phyloP scores from a whole-genome alignment of 2,888 invertebrate species.

The Cheiracanthium punctorium region DNA sequence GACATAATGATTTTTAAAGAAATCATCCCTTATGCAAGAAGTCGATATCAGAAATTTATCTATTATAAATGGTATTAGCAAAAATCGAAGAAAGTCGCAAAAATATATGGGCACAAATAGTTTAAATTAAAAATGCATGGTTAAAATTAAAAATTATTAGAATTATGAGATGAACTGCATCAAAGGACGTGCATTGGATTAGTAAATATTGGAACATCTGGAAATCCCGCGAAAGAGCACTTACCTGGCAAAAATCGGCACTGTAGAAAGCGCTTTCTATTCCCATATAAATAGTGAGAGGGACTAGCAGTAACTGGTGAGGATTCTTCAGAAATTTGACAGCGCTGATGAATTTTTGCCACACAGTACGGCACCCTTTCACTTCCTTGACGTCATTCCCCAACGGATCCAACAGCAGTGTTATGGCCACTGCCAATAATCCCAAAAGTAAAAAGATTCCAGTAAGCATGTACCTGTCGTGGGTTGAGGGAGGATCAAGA shows the following conservation, averaged over 20 bases:
- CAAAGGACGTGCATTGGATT: no score
- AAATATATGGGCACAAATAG: no score
- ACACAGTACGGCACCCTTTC: neutral
- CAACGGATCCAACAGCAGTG: constrained; percentile 91
- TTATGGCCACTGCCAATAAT: constrained; percentile 87
- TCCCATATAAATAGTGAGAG: constrained; percentile 96
- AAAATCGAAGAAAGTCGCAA: no score
- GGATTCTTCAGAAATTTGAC: constrained; percentile 89
- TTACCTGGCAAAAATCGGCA: constrained; percentile 80
- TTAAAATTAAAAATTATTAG: no score
- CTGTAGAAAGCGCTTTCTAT: constrained; percentile 98
- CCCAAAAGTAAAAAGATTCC: constrained; percentile 93
- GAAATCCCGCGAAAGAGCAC: no score
- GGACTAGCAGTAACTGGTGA: constrained; percentile 93
- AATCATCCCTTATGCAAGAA: no score
- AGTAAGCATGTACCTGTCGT: constrained; percentile 91
- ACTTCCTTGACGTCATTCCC: constrained; percentile 76
- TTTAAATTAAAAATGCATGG: no score
- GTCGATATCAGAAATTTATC: no score
- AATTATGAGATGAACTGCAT: no score
- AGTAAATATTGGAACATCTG: no score
- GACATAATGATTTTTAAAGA: no score
- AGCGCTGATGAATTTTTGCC: constrained; percentile 86
- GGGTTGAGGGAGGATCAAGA: constrained; percentile 87
- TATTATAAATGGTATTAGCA: no score